Conservation (phyloP, 2,888 invertebrate species). For the Acholoe squamosa region DNA sequence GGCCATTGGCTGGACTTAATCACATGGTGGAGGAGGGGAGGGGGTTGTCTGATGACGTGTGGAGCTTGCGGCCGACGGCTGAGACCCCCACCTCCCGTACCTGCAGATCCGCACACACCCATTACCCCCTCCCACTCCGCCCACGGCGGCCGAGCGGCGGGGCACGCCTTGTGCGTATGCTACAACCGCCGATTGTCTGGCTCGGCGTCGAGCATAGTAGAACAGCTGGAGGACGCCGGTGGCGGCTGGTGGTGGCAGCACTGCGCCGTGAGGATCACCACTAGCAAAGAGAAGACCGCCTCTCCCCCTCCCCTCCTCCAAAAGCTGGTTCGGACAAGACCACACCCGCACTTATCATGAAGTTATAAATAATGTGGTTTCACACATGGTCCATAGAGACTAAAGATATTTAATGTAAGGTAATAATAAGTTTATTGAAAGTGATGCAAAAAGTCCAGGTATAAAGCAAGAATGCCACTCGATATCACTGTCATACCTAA, state of each 20-base stretch:
- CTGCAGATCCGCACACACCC: not conserved
- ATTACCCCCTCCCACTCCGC: not conserved
- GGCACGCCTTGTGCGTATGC: slow-evolving; percentile 25
- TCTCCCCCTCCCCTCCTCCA: no score
- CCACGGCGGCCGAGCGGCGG: not conserved
- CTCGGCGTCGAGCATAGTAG: slow-evolving; percentile 37
- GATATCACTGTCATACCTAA: no score
- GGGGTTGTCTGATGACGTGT: slow-evolving; percentile 13
- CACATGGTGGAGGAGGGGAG: not conserved
- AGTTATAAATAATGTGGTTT: no score
- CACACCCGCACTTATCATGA: no score
- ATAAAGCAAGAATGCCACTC: no score
- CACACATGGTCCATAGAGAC: no score
- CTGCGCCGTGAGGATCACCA: slow-evolving; percentile 4
- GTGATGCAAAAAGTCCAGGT: no score
- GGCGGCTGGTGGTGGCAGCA: slow-evolving; percentile 55
- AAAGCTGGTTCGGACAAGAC: no score
- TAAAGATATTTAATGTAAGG: no score
- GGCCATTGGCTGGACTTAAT: slow-evolving; percentile 48
- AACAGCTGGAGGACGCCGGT: slow-evolving; percentile 48
- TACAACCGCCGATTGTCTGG: slow-evolving; percentile 47
- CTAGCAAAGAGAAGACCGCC: no score
- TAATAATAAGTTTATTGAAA: no score
- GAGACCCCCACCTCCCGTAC: not conserved
- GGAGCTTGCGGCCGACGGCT: not conserved